Percentiles rank a stretch among this genome's conserved stretches.
These are phyloP conservation scores for Trichacis sp. DNA, from an alignment of 2,888 invertebrate species.

Conservation along the genomic window DNA sequence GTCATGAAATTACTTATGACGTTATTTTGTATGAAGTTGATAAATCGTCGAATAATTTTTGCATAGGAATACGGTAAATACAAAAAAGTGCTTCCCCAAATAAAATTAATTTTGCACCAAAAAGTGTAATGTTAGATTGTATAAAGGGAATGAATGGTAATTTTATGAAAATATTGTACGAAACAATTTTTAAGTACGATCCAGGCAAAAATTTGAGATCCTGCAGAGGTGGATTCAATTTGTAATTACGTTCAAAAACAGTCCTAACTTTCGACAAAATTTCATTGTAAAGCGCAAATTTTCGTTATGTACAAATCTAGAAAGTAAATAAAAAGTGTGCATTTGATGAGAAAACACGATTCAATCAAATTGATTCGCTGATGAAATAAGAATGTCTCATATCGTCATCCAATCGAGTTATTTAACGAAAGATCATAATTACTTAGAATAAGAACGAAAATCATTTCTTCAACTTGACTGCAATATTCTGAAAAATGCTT, in stretches of 20 bases:
- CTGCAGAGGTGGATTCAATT: no score
- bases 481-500: background rate
- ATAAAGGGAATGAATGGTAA: conserved; percentile 30
- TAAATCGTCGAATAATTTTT: conserved; percentile 18
- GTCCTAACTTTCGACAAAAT: no score
- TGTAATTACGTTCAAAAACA: no score
- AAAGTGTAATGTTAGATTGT: conserved; percentile 31
- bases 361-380: background rate
- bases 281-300: no score
- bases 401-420: background rate
- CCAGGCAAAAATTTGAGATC: conserved; percentile 26
- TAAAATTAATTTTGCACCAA: conserved; percentile 47
- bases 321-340: background rate
- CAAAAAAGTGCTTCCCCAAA: conserved; percentile 46
- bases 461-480: background rate
- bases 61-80: conserved; percentile 1
- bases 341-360: background rate
- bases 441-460: background rate
- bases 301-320: no score
- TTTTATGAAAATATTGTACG: conserved; percentile 18
- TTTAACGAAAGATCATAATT: background rate
- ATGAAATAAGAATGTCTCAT: background rate
- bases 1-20: no score
- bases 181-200: conserved; percentile 13
- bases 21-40: conserved; percentile 27